Evolutionary conservation across 1,140 invertebrate species (phyloP).

Genomic region (Zaprionus kolodkinae): DNA sequence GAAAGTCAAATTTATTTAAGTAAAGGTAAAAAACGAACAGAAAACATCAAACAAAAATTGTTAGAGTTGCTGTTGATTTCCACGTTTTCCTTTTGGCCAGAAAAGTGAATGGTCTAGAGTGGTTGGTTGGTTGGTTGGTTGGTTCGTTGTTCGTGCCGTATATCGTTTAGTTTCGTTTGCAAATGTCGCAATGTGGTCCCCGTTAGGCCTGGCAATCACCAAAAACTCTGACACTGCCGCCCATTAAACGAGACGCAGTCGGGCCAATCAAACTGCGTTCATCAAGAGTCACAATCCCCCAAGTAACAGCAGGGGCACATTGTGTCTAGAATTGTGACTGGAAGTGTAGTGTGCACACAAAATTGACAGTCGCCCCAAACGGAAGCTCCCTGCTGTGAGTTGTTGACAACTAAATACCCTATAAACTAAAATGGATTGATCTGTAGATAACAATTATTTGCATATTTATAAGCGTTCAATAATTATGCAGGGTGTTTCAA

Average conservation of each 20-base stretch:
- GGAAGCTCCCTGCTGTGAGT: not conserved
- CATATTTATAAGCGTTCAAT: not conserved
- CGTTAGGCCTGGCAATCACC: conserved; percentile 34
- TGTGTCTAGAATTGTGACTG: conserved; percentile 38
- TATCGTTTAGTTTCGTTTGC: conserved; percentile 61
- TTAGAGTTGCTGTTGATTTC: conserved; percentile 63
- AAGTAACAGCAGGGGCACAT: not conserved
- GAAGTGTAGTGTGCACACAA: conserved; percentile 27
- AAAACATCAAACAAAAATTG: conserved; percentile 43
- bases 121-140: conserved; percentile 1
- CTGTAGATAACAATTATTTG: not conserved
- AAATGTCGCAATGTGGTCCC: conserved; percentile 71
- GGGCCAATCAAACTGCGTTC: conserved; percentile 65
- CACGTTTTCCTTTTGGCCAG: conserved; percentile 67
- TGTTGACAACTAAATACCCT: not conserved
- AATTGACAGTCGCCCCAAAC: not conserved
- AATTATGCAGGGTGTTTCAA: not conserved
- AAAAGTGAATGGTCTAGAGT: conserved; percentile 71
- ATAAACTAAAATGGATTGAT: not conserved
- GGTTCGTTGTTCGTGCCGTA: conserved; percentile 52
- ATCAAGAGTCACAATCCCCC: conserved; percentile 65
- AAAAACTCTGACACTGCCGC: conserved; percentile 46
- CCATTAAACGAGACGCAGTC: conserved; percentile 60
- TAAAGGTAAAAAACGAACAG: conserved; percentile 27
- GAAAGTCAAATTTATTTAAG: conserved; percentile 35